phyloP scores from a whole-genome alignment of 2,797 vertebrate genomes.

The Tarsius wallacei region DNA sequence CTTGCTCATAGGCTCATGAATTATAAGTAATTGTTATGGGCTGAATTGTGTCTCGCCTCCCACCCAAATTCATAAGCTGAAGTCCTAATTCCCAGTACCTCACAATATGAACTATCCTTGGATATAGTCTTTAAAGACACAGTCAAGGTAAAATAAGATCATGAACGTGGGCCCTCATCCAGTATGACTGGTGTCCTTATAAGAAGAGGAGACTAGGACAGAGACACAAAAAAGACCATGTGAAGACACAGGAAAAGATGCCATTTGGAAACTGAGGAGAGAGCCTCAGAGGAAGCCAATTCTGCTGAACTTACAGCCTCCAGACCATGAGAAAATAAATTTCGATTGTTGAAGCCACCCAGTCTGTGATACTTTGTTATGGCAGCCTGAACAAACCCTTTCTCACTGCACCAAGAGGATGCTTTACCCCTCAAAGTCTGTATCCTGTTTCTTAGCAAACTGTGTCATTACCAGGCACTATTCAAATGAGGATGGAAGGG shows the following conservation, averaged over 20 bases:
- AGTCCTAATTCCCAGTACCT: background rate
- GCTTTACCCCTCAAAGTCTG: background rate
- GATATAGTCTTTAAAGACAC: background rate
- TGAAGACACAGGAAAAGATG: background rate
- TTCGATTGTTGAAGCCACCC: background rate
- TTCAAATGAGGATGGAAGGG: background rate
- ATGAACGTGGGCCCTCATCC: background rate
- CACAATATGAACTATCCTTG: background rate
- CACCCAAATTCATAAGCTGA: background rate
- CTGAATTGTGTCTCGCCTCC: background rate
- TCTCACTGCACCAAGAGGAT: background rate
- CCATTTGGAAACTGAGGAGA: background rate
- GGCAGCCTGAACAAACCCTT: background rate
- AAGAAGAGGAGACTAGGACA: background rate
- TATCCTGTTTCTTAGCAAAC: background rate
- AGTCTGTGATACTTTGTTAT: background rate
- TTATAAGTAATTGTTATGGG: fast-evolving
- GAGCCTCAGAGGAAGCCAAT: background rate
- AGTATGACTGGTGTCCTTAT: background rate
- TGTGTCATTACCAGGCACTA: background rate
- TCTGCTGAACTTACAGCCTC: background rate
- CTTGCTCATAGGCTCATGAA: background rate
- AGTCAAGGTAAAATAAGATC: background rate
- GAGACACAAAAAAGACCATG: background rate
- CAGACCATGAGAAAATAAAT: background rate